Percentiles rank a stretch among this genome's conserved stretches.
Conservation (phyloP, 2,113 vertebrate species). For the Ranitomeya imitator region DNA sequence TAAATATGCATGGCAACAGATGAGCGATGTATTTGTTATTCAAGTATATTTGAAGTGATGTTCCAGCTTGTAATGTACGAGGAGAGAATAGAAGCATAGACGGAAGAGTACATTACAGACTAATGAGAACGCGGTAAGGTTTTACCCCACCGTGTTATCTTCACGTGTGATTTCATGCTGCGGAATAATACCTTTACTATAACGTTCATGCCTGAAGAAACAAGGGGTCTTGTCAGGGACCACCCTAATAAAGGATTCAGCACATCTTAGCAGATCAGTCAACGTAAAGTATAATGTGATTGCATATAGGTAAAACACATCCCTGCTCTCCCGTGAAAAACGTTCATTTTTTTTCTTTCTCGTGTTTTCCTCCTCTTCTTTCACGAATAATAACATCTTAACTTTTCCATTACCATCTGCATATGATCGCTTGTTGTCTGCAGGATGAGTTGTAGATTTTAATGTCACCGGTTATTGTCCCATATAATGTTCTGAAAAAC, state of each 20-base stretch:
- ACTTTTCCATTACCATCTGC: no score
- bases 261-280: neutral
- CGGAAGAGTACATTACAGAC: slow-evolving; percentile 6
- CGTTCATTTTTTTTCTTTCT: no score
- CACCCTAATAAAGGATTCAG: neutral
- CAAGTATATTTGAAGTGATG: slow-evolving; percentile 38
- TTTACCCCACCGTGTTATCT: neutral
- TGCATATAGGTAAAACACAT: neutral
- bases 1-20: slow-evolving; percentile 42
- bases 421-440: no score
- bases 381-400: no score
- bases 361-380: no score
- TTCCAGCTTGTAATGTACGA: slow-evolving; percentile 24
- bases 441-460: no score
- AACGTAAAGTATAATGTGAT: neutral
- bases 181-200: slow-evolving; percentile 10
- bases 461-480: no score
- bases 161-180: neutral
- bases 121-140: slow-evolving; percentile 1
- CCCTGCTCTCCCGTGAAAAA: neutral
- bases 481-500: no score
- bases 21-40: slow-evolving; percentile 30
- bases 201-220: neutral
- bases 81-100: neutral
- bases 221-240: neutral